These are phyloP conservation scores for Scartelaos histophorus DNA, from an alignment of 2,113 vertebrate genomes.

Conservation along the genomic window DNA sequence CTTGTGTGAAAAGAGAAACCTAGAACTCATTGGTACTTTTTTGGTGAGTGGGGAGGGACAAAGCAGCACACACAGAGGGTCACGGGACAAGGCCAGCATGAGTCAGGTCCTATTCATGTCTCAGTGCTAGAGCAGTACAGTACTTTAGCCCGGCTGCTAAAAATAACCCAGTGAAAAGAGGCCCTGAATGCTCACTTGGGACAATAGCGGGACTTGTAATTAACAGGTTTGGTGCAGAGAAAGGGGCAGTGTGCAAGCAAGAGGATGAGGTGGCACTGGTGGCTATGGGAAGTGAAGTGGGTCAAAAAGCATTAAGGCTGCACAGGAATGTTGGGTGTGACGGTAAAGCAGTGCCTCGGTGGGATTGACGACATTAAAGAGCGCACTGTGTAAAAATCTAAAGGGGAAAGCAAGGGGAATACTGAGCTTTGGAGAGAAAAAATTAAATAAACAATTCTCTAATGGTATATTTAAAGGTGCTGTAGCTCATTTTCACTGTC, in stretches of 20 bases:
- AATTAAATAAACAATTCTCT: background rate
- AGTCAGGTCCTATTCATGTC: constrained; percentile 69
- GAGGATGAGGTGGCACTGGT: constrained; percentile 3
- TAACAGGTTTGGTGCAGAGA: constrained; percentile 22
- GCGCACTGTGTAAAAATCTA: constrained; percentile 12
- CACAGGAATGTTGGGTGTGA: constrained; percentile 9
- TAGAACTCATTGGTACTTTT: constrained; percentile 50
- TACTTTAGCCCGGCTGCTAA: constrained; percentile 57
- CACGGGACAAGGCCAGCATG: constrained; percentile 51
- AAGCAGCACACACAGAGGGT: constrained; percentile 49
- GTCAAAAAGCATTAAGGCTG: constrained; percentile 23
- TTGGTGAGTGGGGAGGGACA: constrained; percentile 46
- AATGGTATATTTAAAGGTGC: background rate
- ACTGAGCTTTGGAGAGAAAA: constrained; percentile 3
- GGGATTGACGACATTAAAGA: constrained; percentile 12
- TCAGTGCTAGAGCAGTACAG: constrained; percentile 56
- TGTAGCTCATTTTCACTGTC: no score
- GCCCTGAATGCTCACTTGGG: constrained; percentile 26
- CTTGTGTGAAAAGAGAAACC: constrained; percentile 46
- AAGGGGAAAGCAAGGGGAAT: background rate
- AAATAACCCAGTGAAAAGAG: constrained; percentile 64
- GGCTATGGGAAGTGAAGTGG: constrained; percentile 21
- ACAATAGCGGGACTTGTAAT: constrained; percentile 50
- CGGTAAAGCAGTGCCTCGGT: background rate
- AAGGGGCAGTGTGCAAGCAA: background rate